A percentile compares a stretch with the other conserved stretches of the same genome.
Conservation (phyloP, 2,113 vertebrate genomes). For the Oceanites oceanicus region DNA sequence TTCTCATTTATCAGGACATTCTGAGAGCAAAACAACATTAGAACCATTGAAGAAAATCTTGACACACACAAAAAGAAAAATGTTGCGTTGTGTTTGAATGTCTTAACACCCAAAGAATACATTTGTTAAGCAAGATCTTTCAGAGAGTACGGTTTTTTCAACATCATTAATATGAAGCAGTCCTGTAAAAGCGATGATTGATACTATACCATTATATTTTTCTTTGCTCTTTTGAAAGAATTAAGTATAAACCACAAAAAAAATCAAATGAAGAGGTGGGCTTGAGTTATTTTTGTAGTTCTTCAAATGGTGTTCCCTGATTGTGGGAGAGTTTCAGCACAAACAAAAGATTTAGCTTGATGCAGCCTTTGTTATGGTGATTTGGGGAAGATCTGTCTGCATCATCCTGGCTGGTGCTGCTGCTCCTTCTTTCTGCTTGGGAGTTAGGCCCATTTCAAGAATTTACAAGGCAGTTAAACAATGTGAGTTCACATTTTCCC, state of each 20-base stretch:
- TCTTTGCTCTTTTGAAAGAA: neutral
- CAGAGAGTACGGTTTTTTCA: neutral
- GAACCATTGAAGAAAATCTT: neutral
- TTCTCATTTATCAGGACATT: neutral
- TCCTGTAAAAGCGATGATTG: neutral
- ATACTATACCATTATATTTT: neutral
- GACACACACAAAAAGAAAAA: neutral
- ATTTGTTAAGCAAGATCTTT: neutral
- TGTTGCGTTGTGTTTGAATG: neutral
- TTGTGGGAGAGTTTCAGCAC: neutral
- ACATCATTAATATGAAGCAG: neutral
- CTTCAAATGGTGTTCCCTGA: neutral
- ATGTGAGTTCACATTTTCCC: neutral
- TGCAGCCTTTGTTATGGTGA: neutral
- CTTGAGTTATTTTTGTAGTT: neutral
- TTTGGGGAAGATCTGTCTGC: neutral
- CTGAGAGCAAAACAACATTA: neutral
- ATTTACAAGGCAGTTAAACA: neutral
- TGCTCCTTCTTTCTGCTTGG: neutral
- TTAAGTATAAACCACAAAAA: neutral
- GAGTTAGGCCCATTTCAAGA: neutral
- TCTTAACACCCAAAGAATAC: neutral
- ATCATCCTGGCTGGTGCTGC: neutral
- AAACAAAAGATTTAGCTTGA: neutral
- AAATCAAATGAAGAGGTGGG: neutral